These are phyloP conservation scores for Drosophila borborema DNA, from an alignment of 2,888 invertebrate genomes.

Conservation along the genomic window DNA sequence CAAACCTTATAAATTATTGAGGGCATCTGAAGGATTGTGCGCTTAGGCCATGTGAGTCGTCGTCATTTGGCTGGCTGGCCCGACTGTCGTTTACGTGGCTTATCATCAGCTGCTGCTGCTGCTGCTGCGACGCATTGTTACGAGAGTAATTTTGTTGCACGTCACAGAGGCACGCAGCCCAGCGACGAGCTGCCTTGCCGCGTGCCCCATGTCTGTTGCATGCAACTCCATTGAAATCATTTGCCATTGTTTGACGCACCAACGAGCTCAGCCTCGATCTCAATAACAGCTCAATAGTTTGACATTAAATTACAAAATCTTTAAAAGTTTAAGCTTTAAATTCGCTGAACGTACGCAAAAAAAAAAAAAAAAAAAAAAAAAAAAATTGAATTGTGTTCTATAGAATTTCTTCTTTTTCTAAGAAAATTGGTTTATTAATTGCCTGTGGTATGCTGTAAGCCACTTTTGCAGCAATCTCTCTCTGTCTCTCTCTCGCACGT, in stretches of 20 bases:
- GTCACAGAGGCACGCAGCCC: constrained; percentile 11
- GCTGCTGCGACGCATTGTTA: constrained; percentile 38
- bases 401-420: not conserved
- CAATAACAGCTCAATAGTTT: constrained; percentile 3
- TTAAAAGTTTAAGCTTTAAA: not conserved
- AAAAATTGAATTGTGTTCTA: not conserved
- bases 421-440: constrained; percentile 31
- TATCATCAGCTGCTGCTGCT: constrained; percentile 53
- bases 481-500: constrained; percentile 27
- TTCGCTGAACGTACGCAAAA: not conserved
- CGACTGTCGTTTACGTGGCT: constrained; percentile 59
- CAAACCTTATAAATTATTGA: constrained; percentile 31
- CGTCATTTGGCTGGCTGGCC: not conserved
- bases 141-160: constrained; percentile 24
- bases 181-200: constrained; percentile 1
- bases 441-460: constrained; percentile 9
- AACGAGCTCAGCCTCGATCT: constrained; percentile 14
- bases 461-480: not conserved
- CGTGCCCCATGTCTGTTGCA: constrained; percentile 25
- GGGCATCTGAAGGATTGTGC: constrained; percentile 43
- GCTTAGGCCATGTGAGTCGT: constrained; percentile 16
- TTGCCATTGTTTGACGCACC: constrained; percentile 45
- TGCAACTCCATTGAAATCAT: constrained; percentile 31
- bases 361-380: no score
- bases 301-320: not conserved